Percentiles rank a stretch among this genome's conserved stretches.
phyloP scores from a whole-genome alignment of 2,797 vertebrate genomes.

The Manis pentadactyla region DNA sequence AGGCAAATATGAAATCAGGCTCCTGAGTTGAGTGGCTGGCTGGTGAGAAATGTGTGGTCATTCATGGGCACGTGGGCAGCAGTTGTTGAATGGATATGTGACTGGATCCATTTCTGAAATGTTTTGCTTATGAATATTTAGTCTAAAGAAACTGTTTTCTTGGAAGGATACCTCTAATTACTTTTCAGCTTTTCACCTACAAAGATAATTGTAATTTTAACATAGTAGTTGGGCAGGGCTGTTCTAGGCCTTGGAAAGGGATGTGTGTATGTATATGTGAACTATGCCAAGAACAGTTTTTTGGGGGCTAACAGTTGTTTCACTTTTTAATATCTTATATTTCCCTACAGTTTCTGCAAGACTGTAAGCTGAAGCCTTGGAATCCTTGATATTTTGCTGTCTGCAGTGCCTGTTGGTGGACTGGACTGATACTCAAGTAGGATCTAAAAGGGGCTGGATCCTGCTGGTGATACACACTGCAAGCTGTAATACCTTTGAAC shows the following conservation, averaged over 20 bases:
- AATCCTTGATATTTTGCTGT: constrained; percentile 18
- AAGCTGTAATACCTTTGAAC: background rate
- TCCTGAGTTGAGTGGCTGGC: background rate
- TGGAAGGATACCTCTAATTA: background rate
- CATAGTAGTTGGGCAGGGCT: background rate
- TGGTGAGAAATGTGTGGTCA: background rate
- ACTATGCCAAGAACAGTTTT: background rate
- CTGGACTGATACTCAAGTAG: background rate
- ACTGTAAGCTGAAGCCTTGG: constrained; percentile 24
- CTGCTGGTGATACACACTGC: background rate
- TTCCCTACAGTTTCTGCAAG: constrained; percentile 71
- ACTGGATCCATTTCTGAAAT: background rate
- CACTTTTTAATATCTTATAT: constrained; percentile 17
- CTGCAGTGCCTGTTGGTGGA: background rate
- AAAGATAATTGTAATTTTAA: background rate
- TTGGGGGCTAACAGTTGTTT: constrained; percentile 37
- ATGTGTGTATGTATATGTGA: background rate
- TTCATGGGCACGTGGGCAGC: background rate
- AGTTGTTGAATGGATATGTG: background rate
- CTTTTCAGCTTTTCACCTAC: background rate
- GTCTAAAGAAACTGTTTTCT: background rate
- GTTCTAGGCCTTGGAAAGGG: background rate
- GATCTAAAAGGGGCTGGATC: constrained; percentile 19
- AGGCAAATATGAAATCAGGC: background rate
- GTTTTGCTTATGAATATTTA: background rate